These are phyloP conservation scores for Recurvirostra avosetta DNA, from an alignment of 2,113 vertebrate species.

Conservation along the genomic window DNA sequence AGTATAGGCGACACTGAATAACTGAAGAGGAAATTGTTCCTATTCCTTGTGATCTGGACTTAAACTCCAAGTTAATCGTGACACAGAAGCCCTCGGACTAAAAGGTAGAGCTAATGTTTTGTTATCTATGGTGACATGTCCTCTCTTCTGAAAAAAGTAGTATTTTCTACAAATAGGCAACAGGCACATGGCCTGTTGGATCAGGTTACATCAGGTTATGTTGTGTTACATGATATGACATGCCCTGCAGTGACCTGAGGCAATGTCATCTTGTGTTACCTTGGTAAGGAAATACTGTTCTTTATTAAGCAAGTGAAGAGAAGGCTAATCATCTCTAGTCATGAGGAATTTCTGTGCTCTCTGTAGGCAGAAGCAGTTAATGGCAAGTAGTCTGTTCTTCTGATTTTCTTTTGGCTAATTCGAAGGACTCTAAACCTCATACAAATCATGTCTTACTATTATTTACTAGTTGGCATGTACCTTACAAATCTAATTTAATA, in stretches of 20 bases:
- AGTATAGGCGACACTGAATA: neutral
- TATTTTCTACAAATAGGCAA: constrained; percentile 67
- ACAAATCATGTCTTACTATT: neutral
- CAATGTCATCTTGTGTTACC: constrained; percentile 72
- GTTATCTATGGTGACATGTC: constrained; percentile 8
- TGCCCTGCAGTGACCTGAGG: constrained; percentile 69
- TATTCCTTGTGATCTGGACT: neutral
- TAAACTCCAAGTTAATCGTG: neutral
- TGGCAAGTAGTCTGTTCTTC: neutral
- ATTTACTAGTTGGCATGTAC: neutral
- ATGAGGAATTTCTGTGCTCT: constrained; percentile 15
- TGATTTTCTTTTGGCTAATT: constrained; percentile 15
- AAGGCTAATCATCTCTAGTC: constrained; percentile 26
- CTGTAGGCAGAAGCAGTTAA: constrained; percentile 25
- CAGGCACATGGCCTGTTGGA: constrained; percentile 70
- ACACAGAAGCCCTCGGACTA: neutral
- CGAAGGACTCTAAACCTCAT: neutral
- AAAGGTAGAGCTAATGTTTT: constrained; percentile 3
- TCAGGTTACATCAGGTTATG: constrained; percentile 61
- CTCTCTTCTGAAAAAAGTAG: constrained; percentile 43
- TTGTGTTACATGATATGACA: constrained; percentile 67
- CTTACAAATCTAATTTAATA: constrained; percentile 21
- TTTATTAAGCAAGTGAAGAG: constrained; percentile 62
- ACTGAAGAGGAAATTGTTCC: constrained; percentile 31
- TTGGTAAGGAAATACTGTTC: constrained; percentile 50